phyloP scores from a whole-genome alignment of 2,113 vertebrate species.

The Raja brachyura region DNA sequence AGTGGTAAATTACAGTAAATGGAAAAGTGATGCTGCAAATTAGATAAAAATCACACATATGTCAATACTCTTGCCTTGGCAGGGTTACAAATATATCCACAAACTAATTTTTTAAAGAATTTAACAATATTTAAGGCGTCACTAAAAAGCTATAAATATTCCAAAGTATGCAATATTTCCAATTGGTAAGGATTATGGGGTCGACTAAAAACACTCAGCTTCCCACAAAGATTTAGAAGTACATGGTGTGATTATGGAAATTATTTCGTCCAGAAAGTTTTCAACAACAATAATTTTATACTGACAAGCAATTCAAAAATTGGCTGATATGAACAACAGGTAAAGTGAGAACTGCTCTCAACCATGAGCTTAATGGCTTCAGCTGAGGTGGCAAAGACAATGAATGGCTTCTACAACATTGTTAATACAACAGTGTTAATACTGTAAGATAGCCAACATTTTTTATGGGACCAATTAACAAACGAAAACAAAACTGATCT shows the following conservation, averaged over 20 bases:
- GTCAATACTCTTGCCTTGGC: not conserved
- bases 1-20: not conserved
- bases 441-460: no score
- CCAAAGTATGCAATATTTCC: not conserved
- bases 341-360: not conserved
- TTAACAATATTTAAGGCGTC: not conserved
- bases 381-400: not conserved
- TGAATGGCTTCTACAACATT: no score
- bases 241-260: not conserved
- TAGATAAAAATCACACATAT: not conserved
- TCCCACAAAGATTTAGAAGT: not conserved
- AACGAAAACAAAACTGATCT: no score
- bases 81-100: not conserved
- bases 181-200: not conserved
- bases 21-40: not conserved
- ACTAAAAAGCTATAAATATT: not conserved
- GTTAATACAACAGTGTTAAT: no score
- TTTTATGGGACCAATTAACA: no score
- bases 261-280: not conserved
- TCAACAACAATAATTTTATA: not conserved
- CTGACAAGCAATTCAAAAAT: not conserved
- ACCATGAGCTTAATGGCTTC: not conserved
- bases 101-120: not conserved
- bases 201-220: not conserved
- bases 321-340: not conserved